phyloP scores from a whole-genome alignment of 2,888 invertebrate genomes.

The Ceramica pisi region DNA sequence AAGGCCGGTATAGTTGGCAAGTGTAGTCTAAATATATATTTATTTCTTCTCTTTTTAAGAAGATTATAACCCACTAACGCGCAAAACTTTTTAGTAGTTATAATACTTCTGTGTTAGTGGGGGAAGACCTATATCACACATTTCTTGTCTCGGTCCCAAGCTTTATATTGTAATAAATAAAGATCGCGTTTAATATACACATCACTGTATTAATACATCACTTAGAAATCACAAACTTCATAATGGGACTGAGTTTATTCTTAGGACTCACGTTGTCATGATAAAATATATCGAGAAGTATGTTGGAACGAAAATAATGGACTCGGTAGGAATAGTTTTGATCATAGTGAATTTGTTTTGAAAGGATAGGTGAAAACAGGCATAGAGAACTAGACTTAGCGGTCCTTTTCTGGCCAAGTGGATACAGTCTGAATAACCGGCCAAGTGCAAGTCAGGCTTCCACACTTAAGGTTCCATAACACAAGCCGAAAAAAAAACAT shows the following conservation, averaged over 20 bases:
- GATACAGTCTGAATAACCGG: too few relatives aligned
- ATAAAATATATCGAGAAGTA: background rate
- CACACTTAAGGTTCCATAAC: too few relatives aligned
- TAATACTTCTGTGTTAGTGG: constrained; percentile 56
- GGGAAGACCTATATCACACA: constrained; percentile 21
- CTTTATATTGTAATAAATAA: constrained; percentile 15
- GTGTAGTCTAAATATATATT: constrained; percentile 54
- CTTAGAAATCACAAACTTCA: constrained; percentile 60
- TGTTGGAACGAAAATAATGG: background rate
- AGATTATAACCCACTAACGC: constrained; percentile 48
- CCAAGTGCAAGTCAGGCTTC: too few relatives aligned
- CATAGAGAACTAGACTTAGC: too few relatives aligned
- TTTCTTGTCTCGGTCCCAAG: constrained; percentile 37
- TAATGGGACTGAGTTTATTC: constrained; percentile 72
- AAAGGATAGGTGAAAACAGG: too few relatives aligned
- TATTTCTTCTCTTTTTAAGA: constrained; percentile 33
- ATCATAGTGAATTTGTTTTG: background rate
- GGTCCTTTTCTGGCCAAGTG: too few relatives aligned
- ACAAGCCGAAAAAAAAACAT: too few relatives aligned
- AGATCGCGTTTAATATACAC: constrained; percentile 44
- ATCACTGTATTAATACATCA: constrained; percentile 46
- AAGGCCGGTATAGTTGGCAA: constrained; percentile 47
- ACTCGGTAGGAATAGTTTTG: background rate
- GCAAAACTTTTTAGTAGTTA: constrained; percentile 12
- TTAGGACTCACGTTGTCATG: constrained; percentile 64